A percentile compares a stretch with the other conserved stretches of the same genome.
These are phyloP conservation scores for Crepidodera aurea DNA, from an alignment of 2,888 invertebrate species.

Conservation along the genomic window DNA sequence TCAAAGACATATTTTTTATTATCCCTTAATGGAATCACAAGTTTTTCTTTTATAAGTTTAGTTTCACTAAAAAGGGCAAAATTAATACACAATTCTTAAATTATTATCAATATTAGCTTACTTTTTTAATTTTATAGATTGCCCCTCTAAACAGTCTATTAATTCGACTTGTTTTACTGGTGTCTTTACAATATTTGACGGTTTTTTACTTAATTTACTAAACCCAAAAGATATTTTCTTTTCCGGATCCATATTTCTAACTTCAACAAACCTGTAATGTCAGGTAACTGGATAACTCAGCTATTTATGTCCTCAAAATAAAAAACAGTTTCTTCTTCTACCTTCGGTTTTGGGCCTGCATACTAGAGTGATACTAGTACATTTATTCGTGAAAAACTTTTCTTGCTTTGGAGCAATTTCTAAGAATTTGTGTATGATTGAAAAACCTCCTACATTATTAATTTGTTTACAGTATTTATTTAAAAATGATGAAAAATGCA, in stretches of 20 bases:
- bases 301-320: no score
- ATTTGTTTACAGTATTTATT: no score
- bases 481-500: no score
- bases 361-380: no score
- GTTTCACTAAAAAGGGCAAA: conserved; percentile 9
- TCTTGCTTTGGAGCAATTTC: no score
- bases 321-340: no score
- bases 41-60: conserved; percentile 59
- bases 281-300: no score
- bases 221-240: conserved; percentile 86
- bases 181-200: conserved; percentile 56
- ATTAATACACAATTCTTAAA: conserved; percentile 4
- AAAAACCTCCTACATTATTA: no score
- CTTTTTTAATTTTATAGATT: conserved; percentile 79
- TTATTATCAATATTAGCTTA: conserved; percentile 55
- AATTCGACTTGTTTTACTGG: conserved; percentile 70
- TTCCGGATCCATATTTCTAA: conserved; percentile 59
- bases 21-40: conserved; percentile 74
- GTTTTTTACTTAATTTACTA: conserved; percentile 71
- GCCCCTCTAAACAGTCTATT: conserved; percentile 80
- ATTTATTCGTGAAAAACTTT: no score
- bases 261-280: no score
- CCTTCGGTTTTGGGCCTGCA: no score
- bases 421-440: no score
- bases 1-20: conserved; percentile 61